Conservation (phyloP, 2,113 vertebrate species). For the Aspidoscelis tigris region DNA sequence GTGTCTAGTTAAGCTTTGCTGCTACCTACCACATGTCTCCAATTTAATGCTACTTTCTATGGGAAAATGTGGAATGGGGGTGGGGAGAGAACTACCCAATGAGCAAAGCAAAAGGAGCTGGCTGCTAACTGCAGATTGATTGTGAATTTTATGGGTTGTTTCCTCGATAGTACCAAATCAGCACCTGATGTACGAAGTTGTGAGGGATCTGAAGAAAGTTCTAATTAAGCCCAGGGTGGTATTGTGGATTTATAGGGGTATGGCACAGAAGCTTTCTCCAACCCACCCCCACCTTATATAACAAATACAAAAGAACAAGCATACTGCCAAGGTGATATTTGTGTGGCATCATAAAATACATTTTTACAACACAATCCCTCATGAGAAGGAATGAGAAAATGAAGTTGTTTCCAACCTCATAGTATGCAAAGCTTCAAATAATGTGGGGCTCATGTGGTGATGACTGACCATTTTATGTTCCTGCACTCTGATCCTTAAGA, state of each 20-base stretch:
- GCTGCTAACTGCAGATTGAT: slow-evolving; percentile 69
- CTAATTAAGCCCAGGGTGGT: slow-evolving; percentile 67
- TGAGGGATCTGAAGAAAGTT: slow-evolving; percentile 57
- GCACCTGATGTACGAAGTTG: slow-evolving; percentile 63
- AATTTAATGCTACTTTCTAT: slow-evolving; percentile 69
- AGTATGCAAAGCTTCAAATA: slow-evolving; percentile 53
- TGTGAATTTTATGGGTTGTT: slow-evolving; percentile 72
- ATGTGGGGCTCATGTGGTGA: slow-evolving; percentile 35
- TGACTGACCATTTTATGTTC: slow-evolving; percentile 32
- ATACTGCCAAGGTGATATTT: slow-evolving; percentile 55
- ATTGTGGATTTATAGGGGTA: slow-evolving; percentile 53
- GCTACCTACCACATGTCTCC: slow-evolving; percentile 60
- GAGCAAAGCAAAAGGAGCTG: slow-evolving; percentile 53
- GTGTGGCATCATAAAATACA: slow-evolving; percentile 56
- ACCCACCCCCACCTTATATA: slow-evolving; percentile 45
- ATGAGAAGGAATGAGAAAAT: slow-evolving; percentile 47
- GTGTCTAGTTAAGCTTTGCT: slow-evolving; percentile 57
- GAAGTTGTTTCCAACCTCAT: slow-evolving; percentile 44
- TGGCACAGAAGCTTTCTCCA: slow-evolving; percentile 21
- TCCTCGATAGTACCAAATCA: slow-evolving; percentile 67
- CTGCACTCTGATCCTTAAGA: slow-evolving; percentile 24
- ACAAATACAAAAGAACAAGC: slow-evolving; percentile 45
- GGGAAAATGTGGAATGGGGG: slow-evolving; percentile 52
- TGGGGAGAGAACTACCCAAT: slow-evolving; percentile 50
- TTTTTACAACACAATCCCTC: slow-evolving; percentile 49